These are phyloP conservation scores for Rhagoletis zephyria DNA, from an alignment of 1,140 invertebrate species.

Conservation along the genomic window DNA sequence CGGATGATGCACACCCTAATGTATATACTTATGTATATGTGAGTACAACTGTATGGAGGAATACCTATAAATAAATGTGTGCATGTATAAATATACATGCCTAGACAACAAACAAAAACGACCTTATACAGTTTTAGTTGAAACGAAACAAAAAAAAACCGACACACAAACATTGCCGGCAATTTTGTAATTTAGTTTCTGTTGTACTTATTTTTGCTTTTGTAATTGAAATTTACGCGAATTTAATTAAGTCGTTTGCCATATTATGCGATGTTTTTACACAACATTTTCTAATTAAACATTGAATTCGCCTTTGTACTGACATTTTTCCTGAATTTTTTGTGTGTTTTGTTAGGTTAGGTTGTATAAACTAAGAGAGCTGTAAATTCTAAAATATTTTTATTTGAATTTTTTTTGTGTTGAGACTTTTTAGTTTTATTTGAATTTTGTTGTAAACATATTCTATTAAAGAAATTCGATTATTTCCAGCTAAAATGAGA, in stretches of 20 bases:
- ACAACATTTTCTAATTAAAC: constrained; percentile 43
- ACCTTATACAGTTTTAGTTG: constrained; percentile 16
- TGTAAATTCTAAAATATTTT: no score
- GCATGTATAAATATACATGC: not conserved
- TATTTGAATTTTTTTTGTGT: no score
- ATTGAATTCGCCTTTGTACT: not conserved
- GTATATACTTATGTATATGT: not conserved
- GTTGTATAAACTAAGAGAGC: no score
- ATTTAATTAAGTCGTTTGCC: constrained; percentile 52
- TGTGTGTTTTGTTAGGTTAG: no score
- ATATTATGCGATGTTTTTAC: constrained; percentile 34
- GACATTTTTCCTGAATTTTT: not conserved
- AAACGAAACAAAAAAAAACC: not conserved
- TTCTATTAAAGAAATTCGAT: no score
- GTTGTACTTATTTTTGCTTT: not conserved
- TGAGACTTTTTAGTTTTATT: no score
- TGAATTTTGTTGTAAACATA: no score
- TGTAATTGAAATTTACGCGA: constrained; percentile 53
- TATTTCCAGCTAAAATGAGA: no score
- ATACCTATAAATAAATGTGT: not conserved
- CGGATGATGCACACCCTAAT: no score
- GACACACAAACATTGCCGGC: not conserved
- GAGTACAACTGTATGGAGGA: not conserved
- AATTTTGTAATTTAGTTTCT: constrained; percentile 2
- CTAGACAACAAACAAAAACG: not conserved